Evolutionary conservation across 2,797 vertebrate species (phyloP).

Genomic region (Siniperca obscura): DNA sequence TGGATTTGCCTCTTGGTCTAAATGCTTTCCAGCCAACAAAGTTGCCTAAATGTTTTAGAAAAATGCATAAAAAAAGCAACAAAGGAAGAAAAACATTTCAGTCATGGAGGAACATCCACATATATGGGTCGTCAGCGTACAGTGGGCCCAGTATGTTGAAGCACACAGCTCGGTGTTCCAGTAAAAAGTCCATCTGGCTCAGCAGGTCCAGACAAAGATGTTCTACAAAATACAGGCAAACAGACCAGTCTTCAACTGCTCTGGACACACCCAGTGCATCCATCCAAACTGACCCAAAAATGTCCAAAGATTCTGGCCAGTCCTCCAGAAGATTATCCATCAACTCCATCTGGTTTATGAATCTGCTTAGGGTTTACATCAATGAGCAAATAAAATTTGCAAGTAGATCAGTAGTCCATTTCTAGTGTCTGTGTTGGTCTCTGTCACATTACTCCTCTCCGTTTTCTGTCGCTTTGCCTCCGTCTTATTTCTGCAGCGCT

Average conservation of each 20-base stretch:
- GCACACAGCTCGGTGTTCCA: conserved; percentile 78
- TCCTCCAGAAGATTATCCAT: conserved; percentile 62
- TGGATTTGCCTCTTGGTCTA: neutral
- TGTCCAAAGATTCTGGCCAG: conserved; percentile 70
- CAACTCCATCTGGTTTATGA: conserved; percentile 53
- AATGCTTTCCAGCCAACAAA: neutral
- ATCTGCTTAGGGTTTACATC: neutral
- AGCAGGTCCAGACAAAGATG: conserved; percentile 76
- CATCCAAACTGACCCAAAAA: conserved; percentile 75
- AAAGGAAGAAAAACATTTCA: conserved; percentile 41
- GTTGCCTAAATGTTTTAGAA: neutral
- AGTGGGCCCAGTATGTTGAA: conserved; percentile 74
- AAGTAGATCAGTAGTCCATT: neutral
- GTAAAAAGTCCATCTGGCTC: conserved; percentile 72
- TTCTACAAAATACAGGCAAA: conserved; percentile 77
- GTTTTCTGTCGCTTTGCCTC: neutral
- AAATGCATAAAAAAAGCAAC: neutral
- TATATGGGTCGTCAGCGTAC: conserved; percentile 72
- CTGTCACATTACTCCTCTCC: neutral
- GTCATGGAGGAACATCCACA: conserved; percentile 71
- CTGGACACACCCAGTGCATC: conserved; percentile 55
- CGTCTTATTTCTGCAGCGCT: conserved; percentile 27
- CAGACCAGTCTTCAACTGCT: conserved; percentile 64
- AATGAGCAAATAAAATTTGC: neutral
- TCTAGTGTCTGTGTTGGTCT: neutral